Conservation (phyloP, 2,888 invertebrate species). For the Drosophila antonietae region DNA sequence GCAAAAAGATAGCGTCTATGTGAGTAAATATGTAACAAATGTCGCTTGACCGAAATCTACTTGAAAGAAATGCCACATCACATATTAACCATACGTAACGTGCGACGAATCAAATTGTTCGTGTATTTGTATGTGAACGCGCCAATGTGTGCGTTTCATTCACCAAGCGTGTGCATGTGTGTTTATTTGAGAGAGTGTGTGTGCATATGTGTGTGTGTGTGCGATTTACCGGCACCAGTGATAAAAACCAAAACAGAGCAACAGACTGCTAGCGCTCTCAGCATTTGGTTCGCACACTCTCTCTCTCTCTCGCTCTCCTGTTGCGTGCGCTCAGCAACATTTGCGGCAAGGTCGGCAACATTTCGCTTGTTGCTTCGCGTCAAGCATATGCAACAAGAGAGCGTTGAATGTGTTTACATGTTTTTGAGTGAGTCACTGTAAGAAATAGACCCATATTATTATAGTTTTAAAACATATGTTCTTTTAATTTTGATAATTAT, state of each 20-base stretch:
- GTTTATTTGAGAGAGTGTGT: constrained; percentile 3
- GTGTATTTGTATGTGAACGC: constrained; percentile 14
- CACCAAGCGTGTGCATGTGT: constrained; percentile 27
- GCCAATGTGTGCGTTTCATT: constrained; percentile 33
- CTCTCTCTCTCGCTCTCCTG: constrained; percentile 8
- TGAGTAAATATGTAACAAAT: constrained; percentile 36
- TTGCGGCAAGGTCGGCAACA: constrained; percentile 75
- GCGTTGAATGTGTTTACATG: neutral
- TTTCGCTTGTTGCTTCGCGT: constrained; percentile 53
- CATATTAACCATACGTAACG: constrained; percentile 55
- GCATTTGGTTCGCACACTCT: constrained; percentile 1
- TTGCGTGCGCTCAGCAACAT: constrained; percentile 49
- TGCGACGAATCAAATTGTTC: constrained; percentile 27
- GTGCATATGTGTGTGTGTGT: constrained; percentile 17
- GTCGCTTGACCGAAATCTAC: constrained; percentile 56
- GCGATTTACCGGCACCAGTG: constrained; percentile 49
- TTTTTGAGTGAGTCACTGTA: neutral
- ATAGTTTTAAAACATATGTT: neutral
- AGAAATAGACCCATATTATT: neutral
- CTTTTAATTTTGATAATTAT: neutral
- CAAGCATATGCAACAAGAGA: constrained; percentile 9
- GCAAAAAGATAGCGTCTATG: constrained; percentile 14
- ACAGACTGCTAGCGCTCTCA: constrained; percentile 33
- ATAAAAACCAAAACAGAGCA: constrained; percentile 66
- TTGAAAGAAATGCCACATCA: constrained; percentile 38